A percentile compares a stretch with the other conserved stretches of the same genome.
Conservation (phyloP, 2,113 vertebrate species). For the cattle (Bos taurus) region DNA sequence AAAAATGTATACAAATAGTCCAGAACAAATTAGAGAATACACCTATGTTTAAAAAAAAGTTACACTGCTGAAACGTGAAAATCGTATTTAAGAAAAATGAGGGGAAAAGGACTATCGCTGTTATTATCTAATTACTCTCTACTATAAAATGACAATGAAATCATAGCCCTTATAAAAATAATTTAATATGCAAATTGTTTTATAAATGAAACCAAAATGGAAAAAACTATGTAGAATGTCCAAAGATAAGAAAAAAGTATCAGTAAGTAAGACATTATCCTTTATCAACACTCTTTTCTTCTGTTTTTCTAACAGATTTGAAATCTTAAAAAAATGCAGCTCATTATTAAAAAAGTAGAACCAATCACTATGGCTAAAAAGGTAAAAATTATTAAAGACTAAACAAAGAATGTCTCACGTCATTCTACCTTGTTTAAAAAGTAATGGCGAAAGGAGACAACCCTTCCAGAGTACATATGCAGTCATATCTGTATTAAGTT, state of each 20-base stretch:
- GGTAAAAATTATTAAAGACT: background rate
- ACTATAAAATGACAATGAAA: constrained; percentile 29
- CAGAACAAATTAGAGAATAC: background rate
- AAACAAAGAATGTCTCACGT: background rate
- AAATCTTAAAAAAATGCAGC: background rate
- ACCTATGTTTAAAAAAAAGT: background rate
- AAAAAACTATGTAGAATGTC: background rate
- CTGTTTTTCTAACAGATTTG: background rate
- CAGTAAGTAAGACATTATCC: background rate
- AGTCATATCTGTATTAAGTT: background rate
- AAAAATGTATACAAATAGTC: background rate
- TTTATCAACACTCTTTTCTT: background rate
- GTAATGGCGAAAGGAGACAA: background rate
- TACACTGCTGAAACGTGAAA: background rate
- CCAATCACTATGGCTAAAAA: background rate
- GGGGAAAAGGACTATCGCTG: background rate
- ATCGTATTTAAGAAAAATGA: background rate
- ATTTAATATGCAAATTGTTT: background rate
- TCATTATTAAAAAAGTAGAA: background rate
- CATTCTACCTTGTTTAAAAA: background rate
- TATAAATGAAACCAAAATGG: background rate
- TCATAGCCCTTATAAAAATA: background rate
- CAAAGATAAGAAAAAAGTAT: background rate
- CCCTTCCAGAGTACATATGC: background rate
- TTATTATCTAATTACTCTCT: background rate